Percentiles rank a stretch among this genome's conserved stretches.
Conservation (phyloP, 2,797 vertebrate species). For the Tarsius wallacei region DNA sequence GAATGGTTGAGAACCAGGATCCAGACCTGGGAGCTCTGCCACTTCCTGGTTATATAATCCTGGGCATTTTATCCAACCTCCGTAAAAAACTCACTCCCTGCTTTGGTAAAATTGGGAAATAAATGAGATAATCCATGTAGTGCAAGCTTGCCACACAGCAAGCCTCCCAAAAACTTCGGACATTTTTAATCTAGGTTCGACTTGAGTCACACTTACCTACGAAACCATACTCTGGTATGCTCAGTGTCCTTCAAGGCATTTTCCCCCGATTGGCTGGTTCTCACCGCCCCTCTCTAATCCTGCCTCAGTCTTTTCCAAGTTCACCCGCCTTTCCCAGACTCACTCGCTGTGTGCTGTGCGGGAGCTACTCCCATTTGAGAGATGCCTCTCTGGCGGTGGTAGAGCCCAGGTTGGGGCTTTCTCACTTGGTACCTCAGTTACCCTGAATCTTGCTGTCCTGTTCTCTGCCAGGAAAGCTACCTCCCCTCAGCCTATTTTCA, state of each 20-base stretch:
- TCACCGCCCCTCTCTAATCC: neutral
- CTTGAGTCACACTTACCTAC: neutral
- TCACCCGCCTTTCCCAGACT: neutral
- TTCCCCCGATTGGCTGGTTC: neutral
- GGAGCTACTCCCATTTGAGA: neutral
- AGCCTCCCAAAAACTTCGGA: neutral
- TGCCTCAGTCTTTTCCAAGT: neutral
- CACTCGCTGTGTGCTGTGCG: neutral
- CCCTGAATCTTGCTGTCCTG: neutral
- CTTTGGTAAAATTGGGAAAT: constrained; percentile 53
- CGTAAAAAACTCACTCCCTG: constrained; percentile 44
- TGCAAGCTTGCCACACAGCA: neutral
- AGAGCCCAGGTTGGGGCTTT: neutral
- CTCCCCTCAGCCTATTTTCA: constrained; percentile 6
- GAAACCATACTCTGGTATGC: neutral
- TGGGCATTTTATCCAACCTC: constrained; percentile 33
- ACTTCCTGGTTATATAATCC: constrained; percentile 78
- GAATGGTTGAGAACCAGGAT: constrained; percentile 46
- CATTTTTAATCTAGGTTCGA: neutral
- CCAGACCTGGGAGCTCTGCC: constrained; percentile 68
- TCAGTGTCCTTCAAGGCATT: neutral
- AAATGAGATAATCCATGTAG: neutral
- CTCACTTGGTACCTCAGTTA: neutral
- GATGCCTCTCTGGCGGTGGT: accelerated
- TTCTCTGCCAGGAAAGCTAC: neutral